Base-by-base conservation (phyloP, 2,797 vertebrate genomes). In the Sebastolobus altivelis region DNA sequence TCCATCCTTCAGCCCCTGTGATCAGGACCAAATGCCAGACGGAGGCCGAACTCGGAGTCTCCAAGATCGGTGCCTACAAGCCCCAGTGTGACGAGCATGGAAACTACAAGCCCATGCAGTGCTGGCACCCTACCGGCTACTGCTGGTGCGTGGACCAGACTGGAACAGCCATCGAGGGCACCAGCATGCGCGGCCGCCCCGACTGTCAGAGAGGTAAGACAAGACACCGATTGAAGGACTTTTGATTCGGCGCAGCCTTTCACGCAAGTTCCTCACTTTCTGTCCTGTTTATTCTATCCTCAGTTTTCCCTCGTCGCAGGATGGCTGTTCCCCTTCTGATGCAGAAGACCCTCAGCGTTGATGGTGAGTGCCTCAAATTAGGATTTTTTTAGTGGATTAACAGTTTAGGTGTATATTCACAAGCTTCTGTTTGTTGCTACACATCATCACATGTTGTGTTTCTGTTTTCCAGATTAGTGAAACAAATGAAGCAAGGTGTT, bases 131-230 rank as follows among this genome's bases (percentile, higher is more conserved):
- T 91, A 97, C 94, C 0, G 97, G 97, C 70, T 97, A 72, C 93
- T 99, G 98, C 96, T 99, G 98, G 98, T 99, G 98, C 55, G 96
- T 95, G 94, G 97, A 98, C 87, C 89, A 90, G 86, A 89, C 93
- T 0, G 98, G 98, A 88, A 90, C 81, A 0, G 27, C 68, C 93
- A 93, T 99, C 31, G 79, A 93, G 35, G 94, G 92, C 82, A 97
- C 97, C 79, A n/a, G 10, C 63, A 90, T 88, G 1, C 96, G 94
- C 0, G 90, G 86, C 8, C 80, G 2, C 4, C 91, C 91, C 0
- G 20, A 80, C 1, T 96, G 96, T 13, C 60, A 12, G 12, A 72
- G 20, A 84, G 90, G 94, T 91, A 25, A 25, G 25, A 83, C 6
- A 13, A 54, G 37, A 18, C 59, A 12, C 13, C 4, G 8, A 81